Percentiles rank a stretch among this genome's conserved stretches.
Conservation (phyloP, 2,888 invertebrate species). For the Trisateles emortualis region DNA sequence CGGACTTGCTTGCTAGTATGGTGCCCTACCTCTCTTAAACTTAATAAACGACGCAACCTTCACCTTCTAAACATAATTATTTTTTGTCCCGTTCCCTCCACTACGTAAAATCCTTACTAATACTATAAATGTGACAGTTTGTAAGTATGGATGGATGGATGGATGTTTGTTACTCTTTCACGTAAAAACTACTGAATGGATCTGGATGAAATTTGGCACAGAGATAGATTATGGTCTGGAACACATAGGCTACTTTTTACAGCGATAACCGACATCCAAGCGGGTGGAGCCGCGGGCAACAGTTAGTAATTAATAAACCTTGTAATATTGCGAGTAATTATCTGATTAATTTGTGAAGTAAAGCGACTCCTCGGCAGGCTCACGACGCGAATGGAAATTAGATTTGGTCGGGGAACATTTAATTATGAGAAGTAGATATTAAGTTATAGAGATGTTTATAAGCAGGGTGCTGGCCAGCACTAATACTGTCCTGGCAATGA, state of each 20-base stretch:
- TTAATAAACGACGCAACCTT: background rate
- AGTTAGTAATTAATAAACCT: constrained; percentile 40
- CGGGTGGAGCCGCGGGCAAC: too few relatives aligned
- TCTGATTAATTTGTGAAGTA: constrained; percentile 34
- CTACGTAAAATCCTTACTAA: constrained; percentile 17
- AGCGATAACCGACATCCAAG: too few relatives aligned
- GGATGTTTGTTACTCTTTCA: too few relatives aligned
- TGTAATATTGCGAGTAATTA: constrained; percentile 33
- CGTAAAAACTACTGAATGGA: too few relatives aligned
- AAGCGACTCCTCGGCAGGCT: background rate
- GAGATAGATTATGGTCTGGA: too few relatives aligned
- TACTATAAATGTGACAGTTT: too few relatives aligned
- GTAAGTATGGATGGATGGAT: too few relatives aligned
- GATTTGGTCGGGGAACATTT: background rate
- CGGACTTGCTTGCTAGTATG: too few relatives aligned
- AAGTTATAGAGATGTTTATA: background rate
- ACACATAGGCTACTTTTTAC: too few relatives aligned
- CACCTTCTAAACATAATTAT: background rate
- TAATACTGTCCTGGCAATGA: too few relatives aligned
- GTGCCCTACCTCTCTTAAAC: background rate
- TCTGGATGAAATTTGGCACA: too few relatives aligned
- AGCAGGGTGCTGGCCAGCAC: too few relatives aligned
- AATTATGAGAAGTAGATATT: background rate
- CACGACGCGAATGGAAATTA: background rate
- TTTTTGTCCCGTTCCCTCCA: background rate